Base-by-base conservation (phyloP, 2,888 invertebrate species). In the Cactoblastis cactorum region DNA sequence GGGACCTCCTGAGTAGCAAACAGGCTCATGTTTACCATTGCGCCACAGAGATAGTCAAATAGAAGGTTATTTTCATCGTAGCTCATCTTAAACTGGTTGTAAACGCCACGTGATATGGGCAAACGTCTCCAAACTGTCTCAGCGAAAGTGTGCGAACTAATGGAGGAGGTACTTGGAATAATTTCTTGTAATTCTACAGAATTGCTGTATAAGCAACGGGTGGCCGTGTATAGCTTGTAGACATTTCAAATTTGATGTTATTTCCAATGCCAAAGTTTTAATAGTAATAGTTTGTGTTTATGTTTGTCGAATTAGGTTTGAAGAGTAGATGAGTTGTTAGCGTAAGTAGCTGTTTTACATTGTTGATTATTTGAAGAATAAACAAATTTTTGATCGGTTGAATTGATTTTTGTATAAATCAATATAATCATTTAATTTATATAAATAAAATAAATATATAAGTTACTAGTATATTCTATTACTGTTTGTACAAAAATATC, bases 91-190 rank as follows among this genome's bases (percentile, higher is more conserved):
- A 43, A 63, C 53, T 78, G 79, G 78, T 55, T 52, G 56, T 41
- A 50, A 52, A 52, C 56, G 53, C 53, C 61, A 62, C 65, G 65
- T 69, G 60, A 61, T 63, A 62, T 58, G 62, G 61, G 59, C 67
- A 68, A 71, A 67, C 60, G 80, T 77, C 74, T 78, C 74, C 74
- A 78, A 81, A 80, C 79, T 82, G 83, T 86, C 86, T 83, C 80
- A 79, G 86, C 80, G 86, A 87, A 87, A 88, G 86, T 86, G 80
- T 82, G 80, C 75, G 83, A 80, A 80, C 75, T 82, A 80, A 80
- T 74, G 62, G 56, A 59, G 59, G 62, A 55, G 64, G 71, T 67
- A 67, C 70, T 80, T 82, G 74, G 82, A 79, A 81, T 81, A 83
- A 80, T 82, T 81, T 79, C 76, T 76, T 67, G 71, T 79, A 80